These are phyloP conservation scores for Epinephelus moara DNA, from an alignment of 2,113 vertebrate genomes.

Conservation along the genomic window DNA sequence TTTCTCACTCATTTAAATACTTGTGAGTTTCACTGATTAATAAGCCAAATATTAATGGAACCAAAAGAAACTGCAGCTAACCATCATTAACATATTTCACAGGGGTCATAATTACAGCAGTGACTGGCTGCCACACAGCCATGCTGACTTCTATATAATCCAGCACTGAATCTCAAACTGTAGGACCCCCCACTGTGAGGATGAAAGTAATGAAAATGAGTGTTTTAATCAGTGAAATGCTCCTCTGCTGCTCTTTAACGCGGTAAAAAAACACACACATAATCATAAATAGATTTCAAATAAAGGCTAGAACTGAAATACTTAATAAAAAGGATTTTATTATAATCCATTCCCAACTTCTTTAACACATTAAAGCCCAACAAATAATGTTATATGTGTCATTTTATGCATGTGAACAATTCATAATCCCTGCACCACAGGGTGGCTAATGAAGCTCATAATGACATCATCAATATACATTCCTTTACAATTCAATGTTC, in stretches of 20 bases:
- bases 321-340: neutral
- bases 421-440: conserved; percentile 1
- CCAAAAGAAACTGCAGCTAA: conserved; percentile 10
- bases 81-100: conserved; percentile 27
- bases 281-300: neutral
- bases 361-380: neutral
- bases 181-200: neutral
- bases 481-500: neutral
- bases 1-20: neutral
- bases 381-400: neutral
- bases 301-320: neutral
- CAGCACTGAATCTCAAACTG: conserved; percentile 2
- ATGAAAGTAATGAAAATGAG: neutral
- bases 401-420: neutral
- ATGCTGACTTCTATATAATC: conserved; percentile 24
- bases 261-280: neutral
- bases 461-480: conserved; percentile 21
- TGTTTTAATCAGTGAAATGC: conserved; percentile 15
- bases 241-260: conserved; percentile 6
- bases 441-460: conserved; percentile 25
- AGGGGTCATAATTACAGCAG: neutral
- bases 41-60: neutral
- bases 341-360: neutral
- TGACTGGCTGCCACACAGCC: conserved; percentile 33
- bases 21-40: neutral